A percentile compares a stretch with the other conserved stretches of the same genome.
Conservation (phyloP, 1,140 invertebrate species). For the Neocloeon triangulifer region DNA sequence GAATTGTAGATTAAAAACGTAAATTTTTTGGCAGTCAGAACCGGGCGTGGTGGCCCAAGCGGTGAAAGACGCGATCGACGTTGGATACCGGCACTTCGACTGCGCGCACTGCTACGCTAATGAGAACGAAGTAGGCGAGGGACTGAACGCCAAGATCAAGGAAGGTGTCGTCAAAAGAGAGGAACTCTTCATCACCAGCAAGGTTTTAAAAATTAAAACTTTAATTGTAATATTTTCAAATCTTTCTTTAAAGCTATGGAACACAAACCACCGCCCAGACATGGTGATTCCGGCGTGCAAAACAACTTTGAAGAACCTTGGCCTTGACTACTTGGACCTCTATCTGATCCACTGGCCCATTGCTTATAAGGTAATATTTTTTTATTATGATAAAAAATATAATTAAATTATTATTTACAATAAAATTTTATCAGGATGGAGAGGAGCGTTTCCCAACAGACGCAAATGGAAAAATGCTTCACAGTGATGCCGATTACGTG, state of each 20-base stretch:
- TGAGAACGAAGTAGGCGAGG: constrained; percentile 63
- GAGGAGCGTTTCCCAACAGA: constrained; percentile 32
- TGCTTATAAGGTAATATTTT: constrained; percentile 32
- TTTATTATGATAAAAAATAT: too few species aligned
- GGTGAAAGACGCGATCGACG: constrained; percentile 48
- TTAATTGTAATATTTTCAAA: background rate
- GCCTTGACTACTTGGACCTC: constrained; percentile 31
- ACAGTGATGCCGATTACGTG: constrained; percentile 50
- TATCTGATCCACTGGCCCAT: constrained; percentile 66
- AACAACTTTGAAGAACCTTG: constrained; percentile 32
- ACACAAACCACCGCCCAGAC: constrained; percentile 32
- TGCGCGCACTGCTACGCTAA: constrained; percentile 63
- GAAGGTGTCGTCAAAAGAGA: constrained; percentile 43
- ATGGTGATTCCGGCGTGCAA: constrained; percentile 27
- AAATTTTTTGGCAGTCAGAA: too few species aligned
- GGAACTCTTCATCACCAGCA: constrained; percentile 48
- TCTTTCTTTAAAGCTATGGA: constrained; percentile 25
- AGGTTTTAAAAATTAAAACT: constrained; percentile 16
- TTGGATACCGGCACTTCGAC: constrained; percentile 64
- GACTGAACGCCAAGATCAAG: constrained; percentile 41
- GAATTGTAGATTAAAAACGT: too few species aligned
- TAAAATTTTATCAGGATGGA: constrained; percentile 31
- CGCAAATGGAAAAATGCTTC: constrained; percentile 30
- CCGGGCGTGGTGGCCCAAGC: constrained; percentile 46
- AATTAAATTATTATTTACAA: too few species aligned